These are phyloP conservation scores for Lepidurus apus DNA, from an alignment of 1,140 invertebrate genomes.

Conservation along the genomic window DNA sequence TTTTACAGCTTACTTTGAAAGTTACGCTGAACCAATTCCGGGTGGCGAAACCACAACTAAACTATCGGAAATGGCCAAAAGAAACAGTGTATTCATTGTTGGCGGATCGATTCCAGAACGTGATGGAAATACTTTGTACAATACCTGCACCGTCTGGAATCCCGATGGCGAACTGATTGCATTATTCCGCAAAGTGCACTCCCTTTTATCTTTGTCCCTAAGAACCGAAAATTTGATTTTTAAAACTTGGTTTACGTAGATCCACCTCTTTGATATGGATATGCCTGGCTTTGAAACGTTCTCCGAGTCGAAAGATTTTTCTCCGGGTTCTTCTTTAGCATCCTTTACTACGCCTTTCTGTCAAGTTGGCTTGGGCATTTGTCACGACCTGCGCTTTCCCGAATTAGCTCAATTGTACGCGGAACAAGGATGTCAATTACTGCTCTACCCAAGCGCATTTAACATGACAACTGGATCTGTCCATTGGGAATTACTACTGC, in stretches of 20 bases:
- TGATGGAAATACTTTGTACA: slow-evolving; percentile 66
- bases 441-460: slow-evolving; percentile 90
- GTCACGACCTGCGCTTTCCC: slow-evolving; percentile 88
- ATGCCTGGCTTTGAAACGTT: slow-evolving; percentile 86
- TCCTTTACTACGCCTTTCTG: slow-evolving; percentile 66
- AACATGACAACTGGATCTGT: slow-evolving; percentile 91
- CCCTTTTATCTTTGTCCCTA: not conserved
- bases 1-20: slow-evolving; percentile 62
- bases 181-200: slow-evolving; percentile 47
- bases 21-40: slow-evolving; percentile 82
- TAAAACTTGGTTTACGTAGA: slow-evolving; percentile 46
- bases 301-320: slow-evolving; percentile 79
- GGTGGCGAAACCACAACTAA: slow-evolving; percentile 61
- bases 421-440: slow-evolving; percentile 67
- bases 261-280: slow-evolving; percentile 94
- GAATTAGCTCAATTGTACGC: slow-evolving; percentile 81
- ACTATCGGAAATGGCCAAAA: slow-evolving; percentile 66
- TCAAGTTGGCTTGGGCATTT: slow-evolving; percentile 85
- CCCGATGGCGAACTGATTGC: slow-evolving; percentile 62
- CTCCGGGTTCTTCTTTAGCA: slow-evolving; percentile 66
- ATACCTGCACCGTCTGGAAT: slow-evolving; percentile 85
- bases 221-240: not conserved
- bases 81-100: slow-evolving; percentile 71
- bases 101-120: slow-evolving; percentile 80
- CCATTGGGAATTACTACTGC: slow-evolving; percentile 82